These are phyloP conservation scores for Addax nasomaculatus DNA, from an alignment of 2,113 vertebrate genomes.

Conservation along the genomic window DNA sequence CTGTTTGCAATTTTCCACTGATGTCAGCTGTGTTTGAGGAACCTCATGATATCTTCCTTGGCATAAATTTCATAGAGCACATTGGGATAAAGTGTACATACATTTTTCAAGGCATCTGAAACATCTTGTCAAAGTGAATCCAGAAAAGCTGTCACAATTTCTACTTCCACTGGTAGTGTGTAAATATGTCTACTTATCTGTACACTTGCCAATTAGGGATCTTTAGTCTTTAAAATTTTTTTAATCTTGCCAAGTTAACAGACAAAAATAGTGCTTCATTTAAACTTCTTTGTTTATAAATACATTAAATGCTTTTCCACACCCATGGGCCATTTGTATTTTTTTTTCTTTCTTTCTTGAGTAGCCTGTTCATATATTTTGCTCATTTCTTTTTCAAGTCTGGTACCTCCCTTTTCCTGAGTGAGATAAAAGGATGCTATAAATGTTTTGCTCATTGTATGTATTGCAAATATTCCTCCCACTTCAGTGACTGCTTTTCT, in stretches of 20 bases:
- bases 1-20: not conserved
- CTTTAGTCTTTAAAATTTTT: not conserved
- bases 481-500: not conserved
- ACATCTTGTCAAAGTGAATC: conserved; percentile 3
- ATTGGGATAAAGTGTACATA: not conserved
- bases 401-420: not conserved
- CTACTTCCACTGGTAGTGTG: not conserved
- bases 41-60: not conserved
- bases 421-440: not conserved
- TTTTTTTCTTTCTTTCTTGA: not conserved
- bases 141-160: not conserved
- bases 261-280: not conserved
- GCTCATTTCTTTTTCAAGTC: not conserved
- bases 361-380: not conserved
- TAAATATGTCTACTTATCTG: not conserved
- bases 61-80: not conserved
- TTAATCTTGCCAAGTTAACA: not conserved
- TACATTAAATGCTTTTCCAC: not conserved
- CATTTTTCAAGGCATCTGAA: not conserved
- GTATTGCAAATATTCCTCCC: not conserved
- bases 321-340: not conserved
- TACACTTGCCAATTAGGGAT: not conserved
- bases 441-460: not conserved
- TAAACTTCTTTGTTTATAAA: not conserved
- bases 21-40: not conserved